Evolutionary conservation across 2,888 invertebrate species (phyloP).

Genomic region (Aporophyla lueneburgensis): DNA sequence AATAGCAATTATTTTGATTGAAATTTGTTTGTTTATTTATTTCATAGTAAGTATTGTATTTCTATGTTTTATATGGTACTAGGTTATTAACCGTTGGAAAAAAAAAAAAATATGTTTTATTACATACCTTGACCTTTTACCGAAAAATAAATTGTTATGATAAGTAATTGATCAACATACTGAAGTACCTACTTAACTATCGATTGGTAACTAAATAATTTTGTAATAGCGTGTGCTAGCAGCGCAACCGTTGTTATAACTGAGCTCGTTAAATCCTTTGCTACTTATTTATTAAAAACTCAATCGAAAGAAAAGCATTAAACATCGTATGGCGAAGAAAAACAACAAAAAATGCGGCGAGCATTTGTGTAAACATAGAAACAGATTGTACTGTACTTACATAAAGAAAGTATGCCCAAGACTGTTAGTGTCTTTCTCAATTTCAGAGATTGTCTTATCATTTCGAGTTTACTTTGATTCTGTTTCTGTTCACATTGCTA

Average conservation of each 20-base stretch:
- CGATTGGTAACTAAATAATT: slow-evolving; percentile 16
- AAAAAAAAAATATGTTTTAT: neutral
- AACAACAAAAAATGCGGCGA: slow-evolving; percentile 57
- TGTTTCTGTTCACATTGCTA: slow-evolving; percentile 80
- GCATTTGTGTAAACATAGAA: slow-evolving; percentile 55
- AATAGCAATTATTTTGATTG: neutral
- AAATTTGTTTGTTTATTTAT: neutral
- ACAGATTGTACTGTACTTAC: slow-evolving; percentile 78
- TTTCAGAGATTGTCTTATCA: slow-evolving; percentile 87
- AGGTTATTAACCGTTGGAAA: neutral
- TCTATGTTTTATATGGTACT: neutral
- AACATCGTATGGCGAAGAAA: slow-evolving; percentile 34
- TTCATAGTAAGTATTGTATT: neutral
- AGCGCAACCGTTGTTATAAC: slow-evolving; percentile 11
- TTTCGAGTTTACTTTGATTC: slow-evolving; percentile 77
- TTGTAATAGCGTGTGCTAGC: neutral
- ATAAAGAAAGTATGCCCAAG: slow-evolving; percentile 78
- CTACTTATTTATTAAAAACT: slow-evolving; percentile 10
- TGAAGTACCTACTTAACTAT: neutral
- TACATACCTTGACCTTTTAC: slow-evolving; percentile 21
- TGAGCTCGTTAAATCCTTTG: slow-evolving; percentile 17
- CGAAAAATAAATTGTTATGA: slow-evolving; percentile 17
- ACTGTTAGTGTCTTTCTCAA: slow-evolving; percentile 85
- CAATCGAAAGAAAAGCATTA: slow-evolving; percentile 15
- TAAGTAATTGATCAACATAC: slow-evolving; percentile 10